A percentile compares a stretch with the other conserved stretches of the same genome.
These are phyloP conservation scores for Helicoverpa assulta DNA, from an alignment of 2,888 invertebrate genomes.

Conservation along the genomic window DNA sequence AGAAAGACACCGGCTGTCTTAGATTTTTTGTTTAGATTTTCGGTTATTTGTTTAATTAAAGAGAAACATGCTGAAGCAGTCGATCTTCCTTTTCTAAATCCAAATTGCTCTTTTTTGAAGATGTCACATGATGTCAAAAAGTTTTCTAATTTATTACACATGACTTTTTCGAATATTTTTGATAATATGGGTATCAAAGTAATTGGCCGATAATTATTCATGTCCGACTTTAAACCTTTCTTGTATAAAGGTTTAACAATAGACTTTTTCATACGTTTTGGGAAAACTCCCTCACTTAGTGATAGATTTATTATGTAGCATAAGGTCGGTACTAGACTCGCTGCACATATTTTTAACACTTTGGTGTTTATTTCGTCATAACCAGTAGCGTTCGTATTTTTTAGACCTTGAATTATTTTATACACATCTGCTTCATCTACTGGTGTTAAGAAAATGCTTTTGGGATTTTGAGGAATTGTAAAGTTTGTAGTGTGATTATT, in stretches of 20 bases:
- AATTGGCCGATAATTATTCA: not conserved
- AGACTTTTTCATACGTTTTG: too few relatives aligned
- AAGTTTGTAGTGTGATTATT: too few relatives aligned
- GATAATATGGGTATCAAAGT: not conserved
- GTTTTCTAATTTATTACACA: not conserved
- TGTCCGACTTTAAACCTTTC: too few relatives aligned
- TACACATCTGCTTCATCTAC: not conserved
- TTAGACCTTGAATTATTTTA: slow-evolving; percentile 14
- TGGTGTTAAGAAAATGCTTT: slow-evolving; percentile 14
- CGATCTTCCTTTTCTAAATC: too few relatives aligned
- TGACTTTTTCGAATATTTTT: not conserved
- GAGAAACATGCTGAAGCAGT: too few relatives aligned
- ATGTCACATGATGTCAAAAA: too few relatives aligned
- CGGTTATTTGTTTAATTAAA: too few relatives aligned
- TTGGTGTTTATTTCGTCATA: slow-evolving; percentile 10
- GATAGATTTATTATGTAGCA: too few relatives aligned
- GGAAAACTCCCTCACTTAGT: too few relatives aligned
- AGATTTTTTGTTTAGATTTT: too few relatives aligned
- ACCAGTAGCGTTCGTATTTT: slow-evolving; percentile 11
- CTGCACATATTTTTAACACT: slow-evolving; percentile 5
- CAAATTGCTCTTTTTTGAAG: too few relatives aligned
- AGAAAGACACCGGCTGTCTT: too few relatives aligned
- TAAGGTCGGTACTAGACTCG: not conserved
- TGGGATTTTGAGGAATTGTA: slow-evolving; percentile 10
- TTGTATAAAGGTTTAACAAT: slow-evolving; percentile 3